Base-by-base conservation (phyloP, 2,113 vertebrate species). In the Lamprotornis superbus region DNA sequence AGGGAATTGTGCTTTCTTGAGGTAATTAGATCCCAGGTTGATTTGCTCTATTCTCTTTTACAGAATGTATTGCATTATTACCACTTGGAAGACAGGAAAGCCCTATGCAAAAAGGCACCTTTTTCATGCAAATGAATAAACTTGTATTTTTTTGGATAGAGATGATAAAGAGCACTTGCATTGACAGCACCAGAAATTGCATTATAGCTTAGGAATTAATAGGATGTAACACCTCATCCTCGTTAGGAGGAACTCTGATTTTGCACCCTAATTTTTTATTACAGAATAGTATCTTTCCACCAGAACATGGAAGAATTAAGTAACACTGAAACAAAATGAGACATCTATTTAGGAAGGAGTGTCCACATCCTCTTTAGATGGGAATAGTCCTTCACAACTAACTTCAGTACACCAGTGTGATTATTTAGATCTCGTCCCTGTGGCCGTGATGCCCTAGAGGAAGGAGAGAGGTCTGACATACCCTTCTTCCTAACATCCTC, bases 1-100 rank as follows among this genome's bases (percentile, higher is more conserved):
- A 82, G 40, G 20, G 12, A 91, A 64, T 77, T 87, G 35, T 37
- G 25, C 46, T 33, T 68, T 91, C 55, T 53, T 61, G 50, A 42
- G 77, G 40, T 94, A 91, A 94, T 94, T 82, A 65, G 57, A 37
- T 94, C 87, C 89, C 94, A 61, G 10, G 74, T 3, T n/a, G 37
- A 68, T 85, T 84, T 5, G 0, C 18, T 22, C 30, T 37, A 11
- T 42, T 87, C 39, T 74, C 14, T 78, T 71, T 68, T 46, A 33
- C 30, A 68, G 53, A 89, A 71, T 35, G 5, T 27, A 68, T 61
- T 76, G 53, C 23, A 22, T 69, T 93, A 61, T 93, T 96, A 67
- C 61, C 37, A 27, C 40, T 19, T 80, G 53, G 67, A 93, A 73
- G 31, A 60, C 5, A 50, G 39, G 12, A 81, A 83, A 76, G 39